phyloP scores from a whole-genome alignment of 2,113 vertebrate species.

The Hippocampus guttulatus region DNA sequence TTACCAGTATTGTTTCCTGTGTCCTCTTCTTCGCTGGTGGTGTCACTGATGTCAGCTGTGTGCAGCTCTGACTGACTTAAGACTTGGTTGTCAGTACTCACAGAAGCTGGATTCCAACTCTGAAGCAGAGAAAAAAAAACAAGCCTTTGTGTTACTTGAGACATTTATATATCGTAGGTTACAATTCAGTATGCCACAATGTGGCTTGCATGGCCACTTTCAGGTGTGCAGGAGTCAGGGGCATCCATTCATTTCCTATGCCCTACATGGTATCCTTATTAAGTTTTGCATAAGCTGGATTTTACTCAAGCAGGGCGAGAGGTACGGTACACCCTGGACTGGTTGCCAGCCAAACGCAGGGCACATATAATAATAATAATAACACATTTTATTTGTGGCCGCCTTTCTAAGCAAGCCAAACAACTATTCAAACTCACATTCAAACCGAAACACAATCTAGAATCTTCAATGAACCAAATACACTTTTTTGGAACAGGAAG shows the following conservation, averaged over 20 bases:
- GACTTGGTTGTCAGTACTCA: conserved; percentile 41
- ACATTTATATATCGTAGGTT: background rate
- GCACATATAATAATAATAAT: too few species aligned
- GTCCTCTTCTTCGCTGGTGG: conserved; percentile 4
- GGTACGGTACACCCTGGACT: too few species aligned
- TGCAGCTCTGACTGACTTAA: conserved; percentile 20
- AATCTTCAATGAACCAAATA: too few species aligned
- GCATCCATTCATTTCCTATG: background rate
- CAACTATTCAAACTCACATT: too few species aligned
- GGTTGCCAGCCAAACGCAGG: too few species aligned
- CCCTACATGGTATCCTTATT: background rate
- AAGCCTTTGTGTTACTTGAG: background rate
- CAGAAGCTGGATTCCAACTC: conserved; percentile 43
- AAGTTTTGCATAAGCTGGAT: background rate
- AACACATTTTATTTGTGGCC: too few species aligned
- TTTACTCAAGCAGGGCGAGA: background rate
- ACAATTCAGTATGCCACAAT: background rate
- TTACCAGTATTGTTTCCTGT: background rate
- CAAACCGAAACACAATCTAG: too few species aligned
- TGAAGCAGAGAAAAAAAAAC: conserved; percentile 17
- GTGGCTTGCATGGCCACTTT: background rate
- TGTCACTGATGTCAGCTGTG: background rate
- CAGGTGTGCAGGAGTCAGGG: background rate
- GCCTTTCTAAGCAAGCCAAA: too few species aligned
- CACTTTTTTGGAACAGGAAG: too few species aligned